These are phyloP conservation scores for Diorhabda elongata DNA, from an alignment of 1,140 invertebrate genomes.

Conservation along the genomic window DNA sequence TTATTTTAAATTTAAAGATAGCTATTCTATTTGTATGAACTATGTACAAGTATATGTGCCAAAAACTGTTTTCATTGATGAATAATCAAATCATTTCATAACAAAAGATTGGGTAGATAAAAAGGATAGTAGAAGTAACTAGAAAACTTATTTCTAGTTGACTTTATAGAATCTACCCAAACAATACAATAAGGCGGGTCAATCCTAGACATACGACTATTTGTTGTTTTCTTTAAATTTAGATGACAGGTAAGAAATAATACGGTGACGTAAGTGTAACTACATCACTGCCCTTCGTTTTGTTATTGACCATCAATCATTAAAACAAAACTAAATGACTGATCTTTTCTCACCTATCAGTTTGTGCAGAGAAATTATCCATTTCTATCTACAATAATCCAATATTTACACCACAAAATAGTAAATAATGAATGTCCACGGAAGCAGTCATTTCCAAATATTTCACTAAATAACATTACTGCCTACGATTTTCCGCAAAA, in stretches of 20 bases:
- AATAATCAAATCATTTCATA: background rate
- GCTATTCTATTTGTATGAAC: background rate
- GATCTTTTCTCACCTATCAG: slow-evolving; percentile 26
- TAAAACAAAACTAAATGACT: slow-evolving; percentile 21
- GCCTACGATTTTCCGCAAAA: slow-evolving; percentile 16
- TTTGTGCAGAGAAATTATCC: slow-evolving; percentile 31
- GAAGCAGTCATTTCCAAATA: slow-evolving; percentile 32
- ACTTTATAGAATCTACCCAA: slow-evolving; percentile 1
- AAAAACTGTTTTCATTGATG: slow-evolving; percentile 2
- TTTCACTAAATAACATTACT: slow-evolving; percentile 29
- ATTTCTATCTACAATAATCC: slow-evolving; percentile 28
- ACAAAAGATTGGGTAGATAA: background rate
- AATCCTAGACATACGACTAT: slow-evolving; percentile 18
- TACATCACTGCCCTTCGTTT: slow-evolving; percentile 23
- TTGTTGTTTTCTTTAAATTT: slow-evolving; percentile 10
- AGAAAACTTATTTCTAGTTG: too few relatives aligned
- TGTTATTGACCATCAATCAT: slow-evolving; percentile 13
- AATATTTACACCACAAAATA: slow-evolving; percentile 28
- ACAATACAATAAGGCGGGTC: slow-evolving; percentile 21
- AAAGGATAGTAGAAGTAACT: background rate
- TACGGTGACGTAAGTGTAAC: slow-evolving; percentile 16
- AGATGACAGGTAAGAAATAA: slow-evolving; percentile 19
- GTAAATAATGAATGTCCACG: slow-evolving; percentile 29
- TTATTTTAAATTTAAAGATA: background rate
- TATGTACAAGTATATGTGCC: slow-evolving; percentile 1